These are phyloP conservation scores for Aporrectodea caliginosa DNA, from an alignment of 1,140 invertebrate species.

Conservation along the genomic window DNA sequence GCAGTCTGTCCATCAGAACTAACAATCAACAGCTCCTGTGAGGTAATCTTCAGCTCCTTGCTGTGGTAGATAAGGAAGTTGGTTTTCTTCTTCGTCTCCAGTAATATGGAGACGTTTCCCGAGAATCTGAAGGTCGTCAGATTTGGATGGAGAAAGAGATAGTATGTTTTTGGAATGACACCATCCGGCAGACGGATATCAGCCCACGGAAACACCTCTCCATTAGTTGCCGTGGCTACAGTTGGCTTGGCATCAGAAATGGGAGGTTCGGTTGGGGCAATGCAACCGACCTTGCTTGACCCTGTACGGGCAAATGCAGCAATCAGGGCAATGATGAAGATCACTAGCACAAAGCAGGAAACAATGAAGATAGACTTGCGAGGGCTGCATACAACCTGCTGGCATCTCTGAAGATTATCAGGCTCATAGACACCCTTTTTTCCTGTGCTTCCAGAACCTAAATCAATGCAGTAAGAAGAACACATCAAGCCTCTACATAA, in stretches of 20 bases:
- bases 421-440: neutral
- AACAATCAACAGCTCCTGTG: conserved; percentile 57
- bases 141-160: conserved; percentile 87
- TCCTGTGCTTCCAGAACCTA: neutral
- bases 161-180: conserved; percentile 77
- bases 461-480: neutral
- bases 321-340: conserved; percentile 77
- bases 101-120: conserved; percentile 57
- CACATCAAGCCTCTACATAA: too few relatives aligned
- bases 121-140: conserved; percentile 68
- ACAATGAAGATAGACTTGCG: conserved; percentile 75
- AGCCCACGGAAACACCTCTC: conserved; percentile 82
- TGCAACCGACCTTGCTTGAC: conserved; percentile 51
- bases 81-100: conserved; percentile 71
- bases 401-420: neutral
- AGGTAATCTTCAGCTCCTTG: conserved; percentile 80
- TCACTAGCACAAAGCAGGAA: conserved; percentile 69
- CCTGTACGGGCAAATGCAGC: conserved; percentile 80
- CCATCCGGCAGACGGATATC: conserved; percentile 76
- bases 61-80: conserved; percentile 86
- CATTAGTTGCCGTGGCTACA: conserved; percentile 63
- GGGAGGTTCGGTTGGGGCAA: conserved; percentile 51
- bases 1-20: conserved; percentile 19
- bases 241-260: conserved; percentile 45
- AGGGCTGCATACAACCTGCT: conserved; percentile 79